Evolutionary conservation across 2,113 vertebrate species (phyloP), one percentile per base, ranked within the genome.

Genomic region (Brachirus orientalis): DNA sequence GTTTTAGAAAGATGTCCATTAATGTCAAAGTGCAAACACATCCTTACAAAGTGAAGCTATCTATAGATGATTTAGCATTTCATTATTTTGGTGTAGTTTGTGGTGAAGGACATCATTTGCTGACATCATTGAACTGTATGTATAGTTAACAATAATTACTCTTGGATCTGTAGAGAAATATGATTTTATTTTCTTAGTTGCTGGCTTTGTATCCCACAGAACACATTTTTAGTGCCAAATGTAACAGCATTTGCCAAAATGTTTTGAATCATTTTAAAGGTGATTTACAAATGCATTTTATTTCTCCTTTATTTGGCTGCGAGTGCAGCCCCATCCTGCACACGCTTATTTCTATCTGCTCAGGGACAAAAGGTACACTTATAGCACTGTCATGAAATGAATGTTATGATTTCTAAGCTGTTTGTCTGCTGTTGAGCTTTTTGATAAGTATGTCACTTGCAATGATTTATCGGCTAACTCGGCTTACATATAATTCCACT

Each of bases 371-470:
- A 56, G 41, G 51, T 17, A 57, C 78, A 64, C 69, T 79, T 72
- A 50, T 46, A 69, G 70, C 69, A 83, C 73, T 87, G 75, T 75
- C 64, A 63, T 82, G 68, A 62, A 66, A 48, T 48, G 53, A 79
- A 74, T 75, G 79, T 56, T 62, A 71, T 79, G 72, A 82, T 83
- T 88, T 80, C 84, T 65, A 74, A 73, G 69, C 83, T 80, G 82
- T 82, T 83, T 69, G 54, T 83, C 81, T 65, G 63, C 60, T 75
- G 74, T 86, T 80, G 54, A 77, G 85, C 55, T 77, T 65, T 85
- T 80, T 87, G 80, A 83, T 82, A 65, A 85, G 72, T 68, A 67
- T 85, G 82, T 68, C 78, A 77, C 86, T 89, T 72, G 77, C 90
- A 74, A 76, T 82, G 59, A 83, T 83, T 71, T 80, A 83, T 81